Conservation (phyloP, 2,797 vertebrate genomes). For the Poeciliopsis infans region DNA sequence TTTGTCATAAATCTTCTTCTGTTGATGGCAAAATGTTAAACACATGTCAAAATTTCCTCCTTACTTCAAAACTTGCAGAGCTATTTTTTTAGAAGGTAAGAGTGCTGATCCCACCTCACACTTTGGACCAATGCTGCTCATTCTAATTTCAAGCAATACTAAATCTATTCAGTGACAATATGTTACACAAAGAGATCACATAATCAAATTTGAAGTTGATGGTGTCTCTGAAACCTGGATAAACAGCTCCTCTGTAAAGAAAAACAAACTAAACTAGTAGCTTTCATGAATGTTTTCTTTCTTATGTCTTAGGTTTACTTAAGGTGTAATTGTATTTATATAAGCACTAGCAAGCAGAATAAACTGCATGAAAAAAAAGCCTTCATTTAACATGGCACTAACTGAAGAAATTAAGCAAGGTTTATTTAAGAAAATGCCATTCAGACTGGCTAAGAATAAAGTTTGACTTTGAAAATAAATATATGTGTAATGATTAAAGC, state of each 20-base stretch:
- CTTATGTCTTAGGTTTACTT: background rate
- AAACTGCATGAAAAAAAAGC: background rate
- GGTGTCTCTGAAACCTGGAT: background rate
- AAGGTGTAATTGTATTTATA: constrained; percentile 9
- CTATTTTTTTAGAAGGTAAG: constrained; percentile 10
- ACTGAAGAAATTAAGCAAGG: background rate
- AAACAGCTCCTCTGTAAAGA: constrained; percentile 1
- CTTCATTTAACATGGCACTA: background rate
- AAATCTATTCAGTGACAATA: constrained; percentile 41
- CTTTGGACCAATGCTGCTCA: constrained; percentile 25
- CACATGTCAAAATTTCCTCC: constrained; percentile 67
- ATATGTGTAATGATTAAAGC: background rate
- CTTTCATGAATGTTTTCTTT: background rate
- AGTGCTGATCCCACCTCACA: constrained; percentile 52
- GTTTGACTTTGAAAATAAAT: constrained; percentile 6
- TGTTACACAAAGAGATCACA: constrained; percentile 10
- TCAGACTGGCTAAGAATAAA: background rate
- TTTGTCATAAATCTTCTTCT: constrained; percentile 66
- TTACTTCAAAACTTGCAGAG: constrained; percentile 49
- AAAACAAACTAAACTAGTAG: background rate
- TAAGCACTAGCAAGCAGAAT: background rate
- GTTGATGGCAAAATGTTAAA: constrained; percentile 74
- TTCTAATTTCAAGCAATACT: constrained; percentile 48
- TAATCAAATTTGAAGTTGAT: constrained; percentile 4
- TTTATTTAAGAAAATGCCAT: constrained; percentile 8